Evolutionary conservation across 2,113 vertebrate species (phyloP).

Genomic region (Actenoides lindsayi): DNA sequence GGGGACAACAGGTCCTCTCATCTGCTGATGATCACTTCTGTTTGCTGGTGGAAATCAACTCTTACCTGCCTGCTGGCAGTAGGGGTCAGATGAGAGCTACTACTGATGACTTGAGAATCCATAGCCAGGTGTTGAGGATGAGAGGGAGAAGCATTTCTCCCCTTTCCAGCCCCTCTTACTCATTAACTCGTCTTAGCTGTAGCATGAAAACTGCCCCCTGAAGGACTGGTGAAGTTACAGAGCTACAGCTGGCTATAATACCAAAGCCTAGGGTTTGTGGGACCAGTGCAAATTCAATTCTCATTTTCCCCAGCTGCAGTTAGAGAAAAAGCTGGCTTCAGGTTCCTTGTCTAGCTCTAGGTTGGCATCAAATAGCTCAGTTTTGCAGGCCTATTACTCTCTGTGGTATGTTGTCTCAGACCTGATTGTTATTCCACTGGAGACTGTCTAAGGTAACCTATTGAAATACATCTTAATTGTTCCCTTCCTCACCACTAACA

Average conservation of each 20-base stretch:
- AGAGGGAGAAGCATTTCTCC: background rate
- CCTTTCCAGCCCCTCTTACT: background rate
- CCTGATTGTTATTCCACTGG: background rate
- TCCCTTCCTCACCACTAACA: background rate
- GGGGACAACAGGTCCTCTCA: background rate
- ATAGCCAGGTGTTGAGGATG: background rate
- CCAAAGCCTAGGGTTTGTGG: accelerated
- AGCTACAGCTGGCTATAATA: background rate
- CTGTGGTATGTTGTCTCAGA: accelerated
- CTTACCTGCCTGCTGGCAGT: background rate
- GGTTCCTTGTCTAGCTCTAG: background rate
- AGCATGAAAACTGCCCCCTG: background rate
- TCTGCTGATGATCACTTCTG: background rate
- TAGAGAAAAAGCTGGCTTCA: background rate
- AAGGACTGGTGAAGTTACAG: background rate
- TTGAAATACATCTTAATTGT: background rate
- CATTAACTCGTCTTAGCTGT: background rate
- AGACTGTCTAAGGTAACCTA: background rate
- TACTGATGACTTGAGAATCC: background rate
- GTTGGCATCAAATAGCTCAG: background rate
- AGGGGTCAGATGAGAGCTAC: slow-evolving; percentile 37
- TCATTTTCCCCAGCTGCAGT: background rate
- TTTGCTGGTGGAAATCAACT: background rate
- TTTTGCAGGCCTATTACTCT: background rate
- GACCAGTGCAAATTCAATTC: background rate